Evolutionary conservation across 2,113 vertebrate species (phyloP), one percentile per base, ranked within the genome.

Genomic region (Pollimyrus isidori): DNA sequence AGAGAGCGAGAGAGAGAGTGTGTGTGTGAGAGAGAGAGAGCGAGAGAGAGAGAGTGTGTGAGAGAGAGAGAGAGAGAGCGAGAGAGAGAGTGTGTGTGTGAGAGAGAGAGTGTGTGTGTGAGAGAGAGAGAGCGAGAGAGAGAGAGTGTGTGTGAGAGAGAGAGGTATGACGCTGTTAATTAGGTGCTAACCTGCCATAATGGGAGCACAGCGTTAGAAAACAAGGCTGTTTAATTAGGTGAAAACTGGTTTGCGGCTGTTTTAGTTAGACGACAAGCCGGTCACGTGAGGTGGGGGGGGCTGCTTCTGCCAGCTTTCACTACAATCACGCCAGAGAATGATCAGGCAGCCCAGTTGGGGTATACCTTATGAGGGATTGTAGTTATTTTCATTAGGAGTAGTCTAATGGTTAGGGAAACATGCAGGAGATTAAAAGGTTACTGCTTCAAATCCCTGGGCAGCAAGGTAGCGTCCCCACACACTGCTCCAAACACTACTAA

Each of bases 151-250:
- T n/a, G n/a, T n/a, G n/a, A 6, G 56, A 7, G 30, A 0, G 17
- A 0, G 85, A 35, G 30, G 69, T 9, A 90, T 88, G 65, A 90
- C 52, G 88, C 88, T 85, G 91, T 92, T 93, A 92, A 94, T 90
- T 92, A 88, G 89, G 91, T 94, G 92, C 88, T 93, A 93, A 94
- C 92, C 87, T 80, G 88, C 84, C 76, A 85, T 90, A 91, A 90
- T 91, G 84, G 50, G 9, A 56, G 83, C 42, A 56, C 52, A 17
- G 85, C 86, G 89, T 92, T 91, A 69, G 73, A 88, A 87, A 87
- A 69, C 83, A 89, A 87, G 83, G 88, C 73, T 56, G 53, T 48
- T 88, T 92, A 92, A 92, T 82, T 87, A 93, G 90, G 85, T 46
- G 88, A 13, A 76, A 76, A 85, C 82, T 19, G 42, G 53, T 83